Percentiles rank a stretch among this genome's conserved stretches.
Evolutionary conservation across 2,888 invertebrate species (phyloP).

Genomic region (Oligia strigilis): DNA sequence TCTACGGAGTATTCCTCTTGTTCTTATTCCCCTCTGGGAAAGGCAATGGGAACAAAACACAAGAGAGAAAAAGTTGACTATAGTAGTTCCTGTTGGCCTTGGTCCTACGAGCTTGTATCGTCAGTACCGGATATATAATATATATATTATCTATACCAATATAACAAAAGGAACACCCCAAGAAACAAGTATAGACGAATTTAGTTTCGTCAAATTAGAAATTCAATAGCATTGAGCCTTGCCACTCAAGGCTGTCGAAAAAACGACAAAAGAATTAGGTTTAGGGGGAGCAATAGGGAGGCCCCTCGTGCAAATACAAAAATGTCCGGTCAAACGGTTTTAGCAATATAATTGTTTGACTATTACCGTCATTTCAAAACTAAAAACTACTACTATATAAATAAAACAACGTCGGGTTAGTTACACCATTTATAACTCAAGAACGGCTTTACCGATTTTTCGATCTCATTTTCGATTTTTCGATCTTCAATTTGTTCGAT

Average conservation of each 20-base stretch:
- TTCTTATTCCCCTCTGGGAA: not conserved
- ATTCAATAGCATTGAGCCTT: not conserved
- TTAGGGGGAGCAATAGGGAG: not conserved
- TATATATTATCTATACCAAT: not conserved
- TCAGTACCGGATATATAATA: too few species aligned
- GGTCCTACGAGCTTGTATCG: too few species aligned
- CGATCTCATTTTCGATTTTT: too few species aligned
- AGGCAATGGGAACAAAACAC: not conserved
- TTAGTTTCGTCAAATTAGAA: not conserved
- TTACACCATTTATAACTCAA: too few species aligned
- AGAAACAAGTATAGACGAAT: not conserved
- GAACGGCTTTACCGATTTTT: too few species aligned
- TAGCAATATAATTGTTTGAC: not conserved
- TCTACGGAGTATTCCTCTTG: not conserved
- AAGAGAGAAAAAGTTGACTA: not conserved
- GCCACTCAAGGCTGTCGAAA: not conserved
- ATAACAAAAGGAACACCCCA: not conserved
- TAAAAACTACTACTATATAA: too few species aligned
- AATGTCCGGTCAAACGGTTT: not conserved
- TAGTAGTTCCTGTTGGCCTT: not conserved
- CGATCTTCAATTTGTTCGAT: too few species aligned
- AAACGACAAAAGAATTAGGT: not conserved
- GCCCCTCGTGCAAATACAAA: not conserved
- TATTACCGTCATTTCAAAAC: not conserved
- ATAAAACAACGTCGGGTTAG: too few species aligned